Evolutionary conservation across 2,888 invertebrate genomes (phyloP).

Genomic region (Odiellus spinosus): DNA sequence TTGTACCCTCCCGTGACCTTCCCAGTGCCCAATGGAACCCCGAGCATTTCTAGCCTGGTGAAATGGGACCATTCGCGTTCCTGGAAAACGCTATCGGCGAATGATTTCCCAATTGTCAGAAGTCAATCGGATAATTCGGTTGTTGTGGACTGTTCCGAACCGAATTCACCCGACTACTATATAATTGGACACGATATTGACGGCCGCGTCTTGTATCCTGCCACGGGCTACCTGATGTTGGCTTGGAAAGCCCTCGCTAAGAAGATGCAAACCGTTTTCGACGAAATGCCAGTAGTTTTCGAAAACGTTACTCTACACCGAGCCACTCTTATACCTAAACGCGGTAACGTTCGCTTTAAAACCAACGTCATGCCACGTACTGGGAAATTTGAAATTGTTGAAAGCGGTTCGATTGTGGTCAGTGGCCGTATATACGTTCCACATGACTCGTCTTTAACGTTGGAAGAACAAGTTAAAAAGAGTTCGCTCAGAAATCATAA

Average conservation of each 20-base stretch:
- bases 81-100: conserved; percentile 81
- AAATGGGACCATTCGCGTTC: conserved; percentile 82
- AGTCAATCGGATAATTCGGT: too few relatives aligned
- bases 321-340: conserved; percentile 81
- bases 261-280: conserved; percentile 50
- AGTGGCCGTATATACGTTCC: conserved; percentile 56
- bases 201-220: conserved; percentile 37
- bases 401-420: conserved; percentile 66
- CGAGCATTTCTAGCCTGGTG: conserved; percentile 68
- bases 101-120: too few relatives aligned
- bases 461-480: conserved; percentile 17
- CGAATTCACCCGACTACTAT: conserved; percentile 56
- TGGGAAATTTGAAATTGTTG: conserved; percentile 76
- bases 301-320: conserved; percentile 81
- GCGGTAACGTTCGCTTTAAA: conserved; percentile 55
- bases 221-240: conserved; percentile 40
- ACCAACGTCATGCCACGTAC: conserved; percentile 66
- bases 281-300: conserved; percentile 66
- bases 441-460: conserved; percentile 40
- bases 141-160: conserved; percentile 60
- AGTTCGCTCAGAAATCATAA: conserved; percentile 5
- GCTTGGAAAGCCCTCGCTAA: conserved; percentile 79
- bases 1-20: conserved; percentile 59
- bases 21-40: conserved; percentile 82
- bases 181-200: conserved; percentile 49